Evolutionary conservation across 2,797 vertebrate species (phyloP), one percentile per base, ranked within the genome.

Genomic region (Gorsachius magnificus): DNA sequence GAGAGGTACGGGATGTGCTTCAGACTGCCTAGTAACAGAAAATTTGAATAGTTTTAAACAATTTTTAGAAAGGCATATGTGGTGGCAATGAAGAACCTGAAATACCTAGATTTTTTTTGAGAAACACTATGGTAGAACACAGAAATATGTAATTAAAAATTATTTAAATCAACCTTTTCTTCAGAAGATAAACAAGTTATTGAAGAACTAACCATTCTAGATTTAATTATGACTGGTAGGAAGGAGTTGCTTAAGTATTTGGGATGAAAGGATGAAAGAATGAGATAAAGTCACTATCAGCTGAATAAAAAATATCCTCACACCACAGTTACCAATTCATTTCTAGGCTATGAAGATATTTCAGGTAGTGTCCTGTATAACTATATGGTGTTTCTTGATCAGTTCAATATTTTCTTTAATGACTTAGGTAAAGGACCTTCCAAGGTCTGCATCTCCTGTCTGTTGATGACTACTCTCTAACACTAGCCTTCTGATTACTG

Each of bases 401-500:
- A 61, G 5, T 43, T 79, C 9, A 16, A 1, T 72, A 51, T 74
- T 89, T 77, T 36, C 31, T 56, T 78, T 71, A 79, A 58, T 48
- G 24, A 24, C 3, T 51, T 41, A 41, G 17, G 6, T 68, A 63
- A 84, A 81, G 5, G 9, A 74, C 9, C 13, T 38, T 75, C 13
- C 14, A 46, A 19, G 21, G 4, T 51, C 16, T 74, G 4, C 14
- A 35, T 74, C 10, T 76, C 35, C 7, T 50, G 0, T 16, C 22
- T 74, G 22, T 63, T 29, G 7, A 21, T n/a, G 12, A 20, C 29
- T 69, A 2, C 13, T 65, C 3, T 68, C 26, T 87, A 43, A n/a
- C 24, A 69, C 1, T 6, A 4, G 0, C 10, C 3, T 22, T 72
- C 33, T 83, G 10, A 58, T 36, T 56, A 17, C 11, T 38, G 53